These are phyloP conservation scores for Campoplex capitator DNA, from an alignment of 2,888 invertebrate species.

Conservation along the genomic window DNA sequence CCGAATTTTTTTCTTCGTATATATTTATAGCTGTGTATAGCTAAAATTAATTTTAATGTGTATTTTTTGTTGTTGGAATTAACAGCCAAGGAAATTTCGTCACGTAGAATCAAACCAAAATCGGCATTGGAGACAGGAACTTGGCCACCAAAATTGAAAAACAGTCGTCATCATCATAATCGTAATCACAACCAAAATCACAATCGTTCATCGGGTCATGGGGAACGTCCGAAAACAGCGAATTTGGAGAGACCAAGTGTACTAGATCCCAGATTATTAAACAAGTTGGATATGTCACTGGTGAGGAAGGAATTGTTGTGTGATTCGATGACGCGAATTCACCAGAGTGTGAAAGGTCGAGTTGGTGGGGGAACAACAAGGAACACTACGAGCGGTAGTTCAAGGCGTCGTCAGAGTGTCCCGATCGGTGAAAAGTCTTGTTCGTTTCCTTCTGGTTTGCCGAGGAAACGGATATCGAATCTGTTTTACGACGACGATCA, in stretches of 20 bases:
- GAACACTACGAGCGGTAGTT: conserved; percentile 36
- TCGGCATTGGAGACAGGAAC: conserved; percentile 76
- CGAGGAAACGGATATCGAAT: conserved; percentile 46
- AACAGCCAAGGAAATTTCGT: conserved; percentile 63
- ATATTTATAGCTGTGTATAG: no score
- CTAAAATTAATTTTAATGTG: background rate
- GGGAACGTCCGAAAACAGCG: conserved; percentile 86
- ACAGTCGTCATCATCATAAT: conserved; percentile 61
- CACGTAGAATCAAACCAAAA: conserved; percentile 69
- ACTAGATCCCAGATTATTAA: conserved; percentile 85
- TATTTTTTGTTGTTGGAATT: background rate
- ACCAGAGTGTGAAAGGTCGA: conserved; percentile 64
- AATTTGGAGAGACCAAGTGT: conserved; percentile 86
- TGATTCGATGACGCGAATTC: conserved; percentile 77
- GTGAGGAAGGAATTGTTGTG: conserved; percentile 86
- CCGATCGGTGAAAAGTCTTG: conserved; percentile 63
- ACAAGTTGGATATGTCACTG: conserved; percentile 87
- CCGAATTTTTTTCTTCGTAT: background rate
- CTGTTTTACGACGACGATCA: conserved; percentile 50
- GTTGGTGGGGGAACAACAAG: conserved; percentile 70
- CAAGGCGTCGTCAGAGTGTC: conserved; percentile 72
- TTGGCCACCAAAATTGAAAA: conserved; percentile 80
- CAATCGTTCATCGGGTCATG: conserved; percentile 42
- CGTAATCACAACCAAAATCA: conserved; percentile 27
- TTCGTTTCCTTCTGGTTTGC: conserved; percentile 50